Percentiles rank a stretch among this genome's conserved stretches.
Conservation (phyloP, 2,113 vertebrate species). For the Cariama cristata region DNA sequence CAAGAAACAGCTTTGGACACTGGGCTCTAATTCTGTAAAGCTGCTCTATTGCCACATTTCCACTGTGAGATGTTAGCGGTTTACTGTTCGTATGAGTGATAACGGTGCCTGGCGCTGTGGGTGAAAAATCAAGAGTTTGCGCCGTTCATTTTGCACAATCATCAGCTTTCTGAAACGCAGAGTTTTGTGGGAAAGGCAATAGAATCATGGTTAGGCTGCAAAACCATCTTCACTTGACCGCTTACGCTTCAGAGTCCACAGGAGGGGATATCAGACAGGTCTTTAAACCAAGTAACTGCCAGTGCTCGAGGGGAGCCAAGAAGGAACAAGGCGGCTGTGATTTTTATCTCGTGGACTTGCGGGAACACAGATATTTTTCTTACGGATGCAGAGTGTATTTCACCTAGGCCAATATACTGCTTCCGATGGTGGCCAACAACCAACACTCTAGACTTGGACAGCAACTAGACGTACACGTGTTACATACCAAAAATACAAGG, state of each 20-base stretch:
- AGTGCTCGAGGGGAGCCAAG: background rate
- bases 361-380: background rate
- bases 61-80: background rate
- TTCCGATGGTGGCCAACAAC: background rate
- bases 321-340: background rate
- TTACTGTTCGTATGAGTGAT: background rate
- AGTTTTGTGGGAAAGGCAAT: background rate
- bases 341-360: background rate
- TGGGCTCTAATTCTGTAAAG: background rate
- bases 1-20: background rate
- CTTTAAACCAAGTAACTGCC: background rate
- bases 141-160: background rate
- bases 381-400: background rate
- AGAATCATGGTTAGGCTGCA: background rate
- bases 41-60: background rate
- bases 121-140: background rate
- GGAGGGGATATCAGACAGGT: background rate
- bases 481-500: background rate
- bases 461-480: background rate
- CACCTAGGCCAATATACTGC: background rate
- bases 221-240: background rate
- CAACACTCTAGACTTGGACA: background rate
- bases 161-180: background rate
- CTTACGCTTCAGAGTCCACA: background rate
- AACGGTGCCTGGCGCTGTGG: background rate